Conservation (phyloP, 2,113 vertebrate species). For the Urocitellus parryii region DNA sequence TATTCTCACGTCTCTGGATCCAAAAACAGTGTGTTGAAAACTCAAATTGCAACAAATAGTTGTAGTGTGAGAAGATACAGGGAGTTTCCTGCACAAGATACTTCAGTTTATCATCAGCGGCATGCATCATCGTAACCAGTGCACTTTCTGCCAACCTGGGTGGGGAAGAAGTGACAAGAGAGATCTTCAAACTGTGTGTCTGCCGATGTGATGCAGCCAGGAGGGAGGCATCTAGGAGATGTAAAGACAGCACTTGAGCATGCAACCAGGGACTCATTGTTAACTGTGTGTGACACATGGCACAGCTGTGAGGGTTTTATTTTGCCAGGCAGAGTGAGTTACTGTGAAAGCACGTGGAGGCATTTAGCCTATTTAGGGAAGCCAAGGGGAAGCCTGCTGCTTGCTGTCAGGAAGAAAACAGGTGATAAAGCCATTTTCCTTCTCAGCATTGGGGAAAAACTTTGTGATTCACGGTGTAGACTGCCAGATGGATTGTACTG, state of each 20-base stretch:
- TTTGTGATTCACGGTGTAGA: slow-evolving; percentile 78
- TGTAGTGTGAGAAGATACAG: slow-evolving; percentile 66
- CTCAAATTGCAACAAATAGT: slow-evolving; percentile 42
- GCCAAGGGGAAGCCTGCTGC: background rate
- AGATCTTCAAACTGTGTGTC: slow-evolving; percentile 70
- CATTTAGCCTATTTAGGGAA: slow-evolving; percentile 32
- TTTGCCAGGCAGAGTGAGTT: slow-evolving; percentile 75
- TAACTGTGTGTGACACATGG: slow-evolving; percentile 67
- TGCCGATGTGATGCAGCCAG: slow-evolving; percentile 62
- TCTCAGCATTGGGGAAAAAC: slow-evolving; percentile 58
- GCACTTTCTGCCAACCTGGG: slow-evolving; percentile 68
- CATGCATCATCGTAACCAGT: background rate
- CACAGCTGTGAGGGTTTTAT: slow-evolving; percentile 65
- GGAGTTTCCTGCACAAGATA: slow-evolving; percentile 67
- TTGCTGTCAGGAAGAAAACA: slow-evolving; percentile 54
- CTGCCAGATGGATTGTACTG: slow-evolving; percentile 75
- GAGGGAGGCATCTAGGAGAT: background rate
- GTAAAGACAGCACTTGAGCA: slow-evolving; percentile 58
- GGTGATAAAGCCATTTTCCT: slow-evolving; percentile 77
- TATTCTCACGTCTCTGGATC: background rate
- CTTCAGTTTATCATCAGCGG: slow-evolving; percentile 60
- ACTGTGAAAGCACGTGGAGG: slow-evolving; percentile 65
- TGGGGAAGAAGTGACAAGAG: slow-evolving; percentile 34
- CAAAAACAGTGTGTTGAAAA: slow-evolving; percentile 54
- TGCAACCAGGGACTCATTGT: slow-evolving; percentile 71